A percentile compares a stretch with the other conserved stretches of the same genome.
Conservation (phyloP, 2,113 vertebrate species). For the Lethenteron camtschaticum region DNA sequence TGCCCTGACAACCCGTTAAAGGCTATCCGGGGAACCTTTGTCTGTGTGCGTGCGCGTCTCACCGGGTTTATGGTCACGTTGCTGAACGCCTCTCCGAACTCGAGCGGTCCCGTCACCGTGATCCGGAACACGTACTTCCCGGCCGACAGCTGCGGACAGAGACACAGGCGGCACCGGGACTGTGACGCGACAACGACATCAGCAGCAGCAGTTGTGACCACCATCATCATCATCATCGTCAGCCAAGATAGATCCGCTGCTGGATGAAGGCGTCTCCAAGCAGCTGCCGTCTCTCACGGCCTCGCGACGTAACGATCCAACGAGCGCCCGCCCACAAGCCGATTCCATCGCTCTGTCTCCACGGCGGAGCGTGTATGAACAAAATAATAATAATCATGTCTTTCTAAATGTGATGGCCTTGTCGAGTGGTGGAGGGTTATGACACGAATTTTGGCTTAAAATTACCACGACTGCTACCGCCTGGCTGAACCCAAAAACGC, state of each 20-base stretch:
- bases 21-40: not conserved
- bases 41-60: conserved; percentile 11
- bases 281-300: not conserved
- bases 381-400: no score
- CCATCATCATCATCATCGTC: not conserved
- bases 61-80: conserved; percentile 41
- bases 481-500: no score
- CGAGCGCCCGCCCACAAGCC: no score
- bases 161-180: conserved; percentile 1
- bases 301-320: not conserved
- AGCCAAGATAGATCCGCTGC: not conserved
- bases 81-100: conserved; percentile 34
- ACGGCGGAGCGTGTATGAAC: no score
- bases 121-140: conserved; percentile 34
- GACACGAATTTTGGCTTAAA: no score
- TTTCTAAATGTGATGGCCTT: no score
- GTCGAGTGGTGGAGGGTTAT: no score
- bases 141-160: conserved; percentile 23
- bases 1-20: not conserved
- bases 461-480: no score
- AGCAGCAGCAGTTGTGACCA: not conserved
- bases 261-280: not conserved
- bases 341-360: no score
- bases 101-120: conserved; percentile 24
- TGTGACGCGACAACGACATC: not conserved